These are phyloP conservation scores for Miniopterus natalensis DNA, from an alignment of 2,113 vertebrate genomes.

Conservation along the genomic window DNA sequence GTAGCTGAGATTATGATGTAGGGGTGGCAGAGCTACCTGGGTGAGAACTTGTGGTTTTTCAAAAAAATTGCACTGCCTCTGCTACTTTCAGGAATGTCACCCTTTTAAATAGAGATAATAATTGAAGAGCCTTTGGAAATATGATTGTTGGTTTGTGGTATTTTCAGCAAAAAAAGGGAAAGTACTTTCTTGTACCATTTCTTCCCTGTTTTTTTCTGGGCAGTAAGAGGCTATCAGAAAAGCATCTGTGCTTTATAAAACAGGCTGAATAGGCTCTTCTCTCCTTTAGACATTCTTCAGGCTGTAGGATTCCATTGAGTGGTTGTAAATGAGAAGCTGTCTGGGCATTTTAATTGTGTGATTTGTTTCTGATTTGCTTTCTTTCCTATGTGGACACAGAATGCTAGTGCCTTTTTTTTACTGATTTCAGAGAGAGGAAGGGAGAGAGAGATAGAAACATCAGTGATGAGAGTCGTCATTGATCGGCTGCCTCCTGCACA, in stretches of 20 bases:
- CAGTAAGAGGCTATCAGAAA: not conserved
- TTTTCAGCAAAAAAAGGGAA: not conserved
- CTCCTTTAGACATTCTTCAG: not conserved
- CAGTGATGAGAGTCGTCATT: no score
- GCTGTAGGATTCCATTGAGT: not conserved
- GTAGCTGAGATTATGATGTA: not conserved
- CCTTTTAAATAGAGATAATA: not conserved
- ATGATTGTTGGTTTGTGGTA: not conserved
- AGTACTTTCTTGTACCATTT: not conserved
- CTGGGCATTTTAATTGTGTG: not conserved
- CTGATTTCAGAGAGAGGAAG: no score
- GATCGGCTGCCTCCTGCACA: no score
- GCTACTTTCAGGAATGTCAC: not conserved
- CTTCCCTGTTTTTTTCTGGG: not conserved
- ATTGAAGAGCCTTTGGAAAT: not conserved
- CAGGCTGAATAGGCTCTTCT: not conserved
- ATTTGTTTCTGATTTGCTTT: not conserved
- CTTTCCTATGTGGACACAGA: not conserved
- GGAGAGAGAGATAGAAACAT: no score
- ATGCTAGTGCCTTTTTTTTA: not conserved
- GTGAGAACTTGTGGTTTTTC: not conserved
- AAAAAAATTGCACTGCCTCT: not conserved
- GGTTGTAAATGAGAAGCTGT: not conserved
- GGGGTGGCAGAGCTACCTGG: not conserved
- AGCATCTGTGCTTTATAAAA: not conserved